Base-by-base conservation (phyloP, 92 coral and sea anemone species). In the Parazoanthus darwini region DNA sequence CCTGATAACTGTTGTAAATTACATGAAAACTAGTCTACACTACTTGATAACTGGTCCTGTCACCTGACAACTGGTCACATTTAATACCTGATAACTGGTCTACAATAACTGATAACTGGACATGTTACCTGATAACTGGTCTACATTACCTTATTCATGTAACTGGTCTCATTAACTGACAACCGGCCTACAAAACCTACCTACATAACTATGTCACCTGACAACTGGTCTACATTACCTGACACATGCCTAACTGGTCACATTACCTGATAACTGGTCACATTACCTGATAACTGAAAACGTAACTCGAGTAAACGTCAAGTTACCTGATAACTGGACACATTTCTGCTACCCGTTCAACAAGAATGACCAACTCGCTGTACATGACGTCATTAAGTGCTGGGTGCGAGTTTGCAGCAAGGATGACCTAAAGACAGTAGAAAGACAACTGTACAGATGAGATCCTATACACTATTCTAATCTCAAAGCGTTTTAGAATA, bases 321-420 rank as follows among this genome's bases (percentile, higher is more conserved):
- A 7, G 11, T 84, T 82, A 96, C 98, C 92, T 93, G 91, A 96
- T 92, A 50, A 89, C 89, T 81, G 98, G 98, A 88, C 97, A 95
- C 48, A 95, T 74, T 38, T 90, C 96, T 11, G 98, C 94, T 44
- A 97, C 91, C 50, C 93, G 85, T 50, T 97, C 96, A 23, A 94
- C 88, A 48, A 97, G 86, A 25, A 97, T 94, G 56, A 79, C 91
- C 20, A 97, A 91, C 84, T 97, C 99, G 77, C 99, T 93, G 86
- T 83, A 91, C 94, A 96, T 95, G 91, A 97, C 99, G 92, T 97
- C 99, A 86, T 97, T 97, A 66, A 97, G 86, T 84, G 99, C 99
- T 46, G 99, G 99, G 50, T 86, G 89, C n/a, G 99, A 91, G 89
- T 97, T 97, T 18, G 99, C 99, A 25, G 99, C 99, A 58, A 97